These are phyloP conservation scores for Emydocephalus ijimae DNA, from an alignment of 2,113 vertebrate species.

Conservation along the genomic window DNA sequence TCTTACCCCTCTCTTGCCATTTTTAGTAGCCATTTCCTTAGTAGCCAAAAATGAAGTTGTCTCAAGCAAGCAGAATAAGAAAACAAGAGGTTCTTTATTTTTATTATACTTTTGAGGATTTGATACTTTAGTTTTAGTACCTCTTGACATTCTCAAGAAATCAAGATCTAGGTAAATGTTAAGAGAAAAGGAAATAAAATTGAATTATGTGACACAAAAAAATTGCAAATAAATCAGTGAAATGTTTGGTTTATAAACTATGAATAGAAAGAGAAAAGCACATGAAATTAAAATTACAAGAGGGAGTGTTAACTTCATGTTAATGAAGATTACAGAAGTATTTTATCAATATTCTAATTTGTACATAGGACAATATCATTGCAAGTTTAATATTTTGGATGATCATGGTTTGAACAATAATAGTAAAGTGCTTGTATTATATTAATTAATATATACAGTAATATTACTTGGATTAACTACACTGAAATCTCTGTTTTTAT, in stretches of 20 bases:
- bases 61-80: neutral
- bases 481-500: neutral
- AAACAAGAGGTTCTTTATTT: neutral
- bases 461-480: neutral
- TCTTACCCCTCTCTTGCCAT: neutral
- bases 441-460: neutral
- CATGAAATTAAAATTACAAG: neutral
- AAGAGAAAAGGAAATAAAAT: neutral
- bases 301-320: neutral
- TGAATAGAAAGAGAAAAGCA: neutral
- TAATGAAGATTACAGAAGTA: neutral
- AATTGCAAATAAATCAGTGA: neutral
- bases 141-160: neutral
- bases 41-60: neutral
- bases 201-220: neutral
- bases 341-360: neutral
- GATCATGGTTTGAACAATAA: neutral
- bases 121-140: neutral
- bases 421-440: neutral
- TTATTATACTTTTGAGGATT: neutral
- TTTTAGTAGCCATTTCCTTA: neutral
- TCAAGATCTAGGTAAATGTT: neutral
- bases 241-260: neutral
- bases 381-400: neutral
- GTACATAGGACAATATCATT: neutral